Evolutionary conservation across 1,140 invertebrate species (phyloP).

Genomic region (Lamellibrachia luymesi): DNA sequence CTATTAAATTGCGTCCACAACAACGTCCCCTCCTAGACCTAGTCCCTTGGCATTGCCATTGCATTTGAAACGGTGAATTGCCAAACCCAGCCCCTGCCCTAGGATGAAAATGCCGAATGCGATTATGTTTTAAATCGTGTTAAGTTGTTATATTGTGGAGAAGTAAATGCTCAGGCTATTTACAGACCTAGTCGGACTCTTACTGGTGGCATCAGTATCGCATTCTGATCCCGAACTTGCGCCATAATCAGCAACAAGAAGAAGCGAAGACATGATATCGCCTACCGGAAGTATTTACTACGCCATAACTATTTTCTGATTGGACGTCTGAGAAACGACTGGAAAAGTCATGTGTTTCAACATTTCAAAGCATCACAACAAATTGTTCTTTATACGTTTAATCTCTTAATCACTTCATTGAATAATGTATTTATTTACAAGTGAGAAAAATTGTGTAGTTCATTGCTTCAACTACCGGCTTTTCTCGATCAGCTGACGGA

Average conservation of each 20-base stretch:
- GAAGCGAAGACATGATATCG: constrained; percentile 59
- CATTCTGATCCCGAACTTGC: constrained; percentile 47
- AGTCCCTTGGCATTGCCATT: too few species aligned
- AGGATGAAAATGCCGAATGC: neutral
- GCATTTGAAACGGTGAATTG: too few species aligned
- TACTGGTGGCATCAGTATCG: constrained; percentile 31
- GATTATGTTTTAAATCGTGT: neutral
- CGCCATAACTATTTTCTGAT: neutral
- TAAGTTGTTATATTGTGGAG: neutral
- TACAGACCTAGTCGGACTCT: neutral
- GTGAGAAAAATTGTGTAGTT: neutral
- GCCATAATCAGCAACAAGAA: constrained; percentile 65
- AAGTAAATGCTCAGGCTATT: neutral
- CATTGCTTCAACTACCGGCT: neutral
- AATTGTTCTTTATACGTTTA: neutral
- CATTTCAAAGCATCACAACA: neutral
- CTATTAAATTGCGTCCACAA: too few species aligned
- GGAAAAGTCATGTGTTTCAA: neutral
- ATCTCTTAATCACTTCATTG: neutral
- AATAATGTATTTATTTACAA: neutral
- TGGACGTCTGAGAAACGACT: neutral
- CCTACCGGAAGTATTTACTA: constrained; percentile 12
- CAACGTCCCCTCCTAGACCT: too few species aligned
- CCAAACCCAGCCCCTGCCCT: too few species aligned
- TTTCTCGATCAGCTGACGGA: constrained; percentile 50